Percentiles rank a stretch among this genome's conserved stretches.
Conservation (phyloP, 1,140 invertebrate species). For the Metopolophium dirhodum region DNA sequence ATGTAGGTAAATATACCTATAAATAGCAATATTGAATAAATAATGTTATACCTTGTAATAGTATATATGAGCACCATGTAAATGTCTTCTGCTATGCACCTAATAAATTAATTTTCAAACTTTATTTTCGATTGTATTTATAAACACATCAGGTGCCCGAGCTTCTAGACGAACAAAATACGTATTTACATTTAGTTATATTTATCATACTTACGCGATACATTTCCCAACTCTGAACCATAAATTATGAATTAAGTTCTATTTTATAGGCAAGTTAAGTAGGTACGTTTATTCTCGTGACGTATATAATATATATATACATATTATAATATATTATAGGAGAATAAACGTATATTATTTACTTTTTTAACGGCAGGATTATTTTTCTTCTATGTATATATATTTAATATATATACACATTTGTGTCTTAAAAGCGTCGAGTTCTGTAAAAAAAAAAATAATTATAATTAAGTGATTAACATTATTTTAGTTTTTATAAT, state of each 20-base stretch:
- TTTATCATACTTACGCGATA: neutral
- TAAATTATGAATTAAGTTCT: neutral
- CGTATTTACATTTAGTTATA: neutral
- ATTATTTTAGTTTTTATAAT: conserved; percentile 20
- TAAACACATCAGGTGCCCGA: neutral
- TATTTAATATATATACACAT: neutral
- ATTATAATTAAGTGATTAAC: neutral
- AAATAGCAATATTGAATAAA: neutral
- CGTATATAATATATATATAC: neutral
- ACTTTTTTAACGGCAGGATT: neutral
- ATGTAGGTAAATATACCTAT: neutral
- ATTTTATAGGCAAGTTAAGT: neutral
- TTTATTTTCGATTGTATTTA: neutral
- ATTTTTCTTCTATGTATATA: neutral
- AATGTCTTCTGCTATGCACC: too few relatives aligned
- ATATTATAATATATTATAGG: neutral
- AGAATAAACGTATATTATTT: neutral
- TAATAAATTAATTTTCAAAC: neutral
- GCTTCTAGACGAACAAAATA: neutral
- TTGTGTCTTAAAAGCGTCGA: neutral
- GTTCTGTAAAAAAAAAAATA: neutral
- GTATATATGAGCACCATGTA: too few relatives aligned
- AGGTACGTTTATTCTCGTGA: neutral
- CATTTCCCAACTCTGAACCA: neutral
- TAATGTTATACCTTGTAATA: neutral